Evolutionary conservation across 2,113 vertebrate species (phyloP).

Genomic region (Melierax canorus): DNA sequence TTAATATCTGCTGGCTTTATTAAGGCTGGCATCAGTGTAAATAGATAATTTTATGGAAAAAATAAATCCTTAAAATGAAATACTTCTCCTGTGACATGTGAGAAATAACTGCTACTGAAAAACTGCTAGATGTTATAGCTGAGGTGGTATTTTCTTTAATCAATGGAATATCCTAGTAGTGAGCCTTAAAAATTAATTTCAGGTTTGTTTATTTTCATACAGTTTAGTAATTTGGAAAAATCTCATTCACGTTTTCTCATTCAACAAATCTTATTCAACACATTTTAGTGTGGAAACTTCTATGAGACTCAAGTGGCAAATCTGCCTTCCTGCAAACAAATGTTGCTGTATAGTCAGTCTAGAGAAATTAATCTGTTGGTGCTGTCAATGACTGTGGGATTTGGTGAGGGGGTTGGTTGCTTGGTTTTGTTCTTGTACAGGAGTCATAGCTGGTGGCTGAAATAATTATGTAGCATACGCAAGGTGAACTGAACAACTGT

Average conservation of each 20-base stretch:
- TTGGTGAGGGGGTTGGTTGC: neutral
- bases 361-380: neutral
- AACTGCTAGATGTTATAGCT: neutral
- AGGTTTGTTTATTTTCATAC: neutral
- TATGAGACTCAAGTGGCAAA: neutral
- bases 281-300: neutral
- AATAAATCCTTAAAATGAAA: constrained; percentile 21
- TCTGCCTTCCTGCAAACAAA: neutral
- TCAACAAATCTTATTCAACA: neutral
- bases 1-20: constrained; percentile 29
- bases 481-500: neutral
- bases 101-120: neutral
- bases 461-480: neutral
- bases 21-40: neutral
- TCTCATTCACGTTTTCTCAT: neutral
- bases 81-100: neutral
- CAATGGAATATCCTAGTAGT: neutral
- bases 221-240: neutral
- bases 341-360: neutral
- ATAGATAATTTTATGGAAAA: neutral
- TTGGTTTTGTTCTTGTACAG: neutral
- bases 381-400: neutral
- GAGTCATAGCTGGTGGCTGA: neutral
- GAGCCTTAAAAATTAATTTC: neutral
- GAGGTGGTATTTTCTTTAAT: neutral